Conservation (phyloP, 2,113 vertebrate species). For the Diphyllodes magnificus region DNA sequence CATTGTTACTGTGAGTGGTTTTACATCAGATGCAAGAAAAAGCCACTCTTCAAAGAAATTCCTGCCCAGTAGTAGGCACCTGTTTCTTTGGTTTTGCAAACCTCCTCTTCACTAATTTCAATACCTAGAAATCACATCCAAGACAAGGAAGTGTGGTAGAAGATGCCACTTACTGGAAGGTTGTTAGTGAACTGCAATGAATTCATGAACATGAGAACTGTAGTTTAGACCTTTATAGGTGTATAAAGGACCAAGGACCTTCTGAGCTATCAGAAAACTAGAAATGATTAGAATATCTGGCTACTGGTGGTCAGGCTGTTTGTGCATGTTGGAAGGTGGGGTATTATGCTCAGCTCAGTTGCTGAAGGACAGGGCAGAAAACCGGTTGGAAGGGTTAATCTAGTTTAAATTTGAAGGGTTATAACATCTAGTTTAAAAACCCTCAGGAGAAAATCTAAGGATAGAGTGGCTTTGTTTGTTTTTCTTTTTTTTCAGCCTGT, state of each 20-base stretch:
- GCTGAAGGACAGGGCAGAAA: neutral
- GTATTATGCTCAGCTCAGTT: neutral
- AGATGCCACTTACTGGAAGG: neutral
- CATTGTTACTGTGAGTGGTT: neutral
- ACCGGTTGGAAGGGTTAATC: neutral
- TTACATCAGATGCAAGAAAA: neutral
- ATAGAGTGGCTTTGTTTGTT: neutral
- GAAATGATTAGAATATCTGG: neutral
- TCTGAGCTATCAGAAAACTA: neutral
- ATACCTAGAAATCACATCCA: neutral
- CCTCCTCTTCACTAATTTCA: neutral
- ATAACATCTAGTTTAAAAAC: neutral
- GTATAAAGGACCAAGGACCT: neutral
- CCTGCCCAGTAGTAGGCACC: neutral
- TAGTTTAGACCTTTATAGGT: neutral
- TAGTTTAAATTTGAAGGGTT: neutral
- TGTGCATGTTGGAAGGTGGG: neutral
- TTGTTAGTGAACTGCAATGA: neutral
- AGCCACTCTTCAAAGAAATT: neutral
- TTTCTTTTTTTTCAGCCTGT: neutral
- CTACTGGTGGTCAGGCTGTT: neutral
- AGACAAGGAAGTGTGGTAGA: neutral
- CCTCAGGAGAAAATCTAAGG: neutral
- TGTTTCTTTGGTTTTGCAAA: neutral
- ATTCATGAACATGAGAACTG: neutral